Base-by-base conservation (phyloP, 2,797 vertebrate species). In the Sebastes matsubarae region DNA sequence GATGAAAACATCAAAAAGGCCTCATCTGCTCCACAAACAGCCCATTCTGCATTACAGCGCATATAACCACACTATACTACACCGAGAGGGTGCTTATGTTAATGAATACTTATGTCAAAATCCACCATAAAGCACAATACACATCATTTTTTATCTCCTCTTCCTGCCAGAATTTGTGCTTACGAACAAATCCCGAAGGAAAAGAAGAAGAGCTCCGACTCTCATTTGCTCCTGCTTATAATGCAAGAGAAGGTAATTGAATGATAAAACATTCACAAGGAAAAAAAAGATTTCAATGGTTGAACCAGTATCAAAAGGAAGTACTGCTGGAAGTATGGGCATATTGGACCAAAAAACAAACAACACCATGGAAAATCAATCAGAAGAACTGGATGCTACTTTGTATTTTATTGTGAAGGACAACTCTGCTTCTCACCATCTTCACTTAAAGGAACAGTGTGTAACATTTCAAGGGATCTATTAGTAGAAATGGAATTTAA, bases 1-100 rank as follows among this genome's bases (percentile, higher is more conserved):
- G 80, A 89, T 75, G 80, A 81, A 86, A 86, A 90, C 83, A 81
- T 92, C 80, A 91, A 85, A 90, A 84, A 72, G 73, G 27, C 66
- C 71, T 87, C 57, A 7, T 52, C 18, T 18, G 85, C 77, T 85
- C 79, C 38, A 63, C 72, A 77, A 82, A 82, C 85, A 71, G 75
- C 81, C 24, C 27, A 4, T 46, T 73, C 77, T 55, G 34, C 73
- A 63, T 66, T 63, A 67, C 59, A 71, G 13, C 65, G 12, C 82
- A 42, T 34, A 70, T 63, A 73, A 74, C 9, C 34, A 52, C 30
- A 16, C 32, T 13, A 30, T 10, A 46, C 29, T 24, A n/a, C 58
- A 59, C 68, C 0, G 61, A 61, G 18, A 68, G 27, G 38, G 25
- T 4, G 72, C 14, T 42, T 64, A 46, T 63, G 42, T 61, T 55